Evolutionary conservation across 1,140 invertebrate species (phyloP).

Genomic region (Globodera rostochiensis): DNA sequence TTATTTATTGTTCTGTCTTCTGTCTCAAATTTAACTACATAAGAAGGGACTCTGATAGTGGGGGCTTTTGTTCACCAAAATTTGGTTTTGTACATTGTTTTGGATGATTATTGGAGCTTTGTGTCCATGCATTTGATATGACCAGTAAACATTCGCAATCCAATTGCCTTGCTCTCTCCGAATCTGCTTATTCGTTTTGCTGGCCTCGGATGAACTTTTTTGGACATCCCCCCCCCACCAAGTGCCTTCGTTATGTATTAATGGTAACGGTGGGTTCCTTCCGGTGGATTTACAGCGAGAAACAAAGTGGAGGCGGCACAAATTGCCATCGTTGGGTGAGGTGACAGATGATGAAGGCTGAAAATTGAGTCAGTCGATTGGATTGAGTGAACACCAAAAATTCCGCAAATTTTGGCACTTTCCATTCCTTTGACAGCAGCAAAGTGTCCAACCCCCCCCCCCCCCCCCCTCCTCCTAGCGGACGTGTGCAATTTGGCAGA

Average conservation of each 20-base stretch:
- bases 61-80: neutral
- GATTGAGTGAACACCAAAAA: too few species aligned
- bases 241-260: neutral
- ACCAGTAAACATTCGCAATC: neutral
- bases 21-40: neutral
- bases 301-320: neutral
- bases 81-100: neutral
- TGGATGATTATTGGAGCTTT: neutral
- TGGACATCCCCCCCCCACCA: neutral
- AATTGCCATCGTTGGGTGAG: neutral
- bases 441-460: too few species aligned
- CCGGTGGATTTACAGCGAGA: neutral
- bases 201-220: neutral
- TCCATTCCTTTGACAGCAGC: too few species aligned
- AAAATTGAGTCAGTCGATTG: too few species aligned
- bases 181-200: constrained; percentile 6
- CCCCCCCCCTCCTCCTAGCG: too few species aligned
- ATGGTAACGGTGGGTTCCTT: neutral
- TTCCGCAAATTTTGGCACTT: too few species aligned
- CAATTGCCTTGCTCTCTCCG: neutral
- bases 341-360: neutral
- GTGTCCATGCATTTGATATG: neutral
- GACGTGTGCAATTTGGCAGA: neutral
- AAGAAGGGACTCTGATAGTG: too few species aligned
- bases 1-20: neutral